Percentiles rank a stretch among this genome's conserved stretches.
Evolutionary conservation across 1,140 invertebrate genomes (phyloP).

Genomic region (Melanaphis sacchari): DNA sequence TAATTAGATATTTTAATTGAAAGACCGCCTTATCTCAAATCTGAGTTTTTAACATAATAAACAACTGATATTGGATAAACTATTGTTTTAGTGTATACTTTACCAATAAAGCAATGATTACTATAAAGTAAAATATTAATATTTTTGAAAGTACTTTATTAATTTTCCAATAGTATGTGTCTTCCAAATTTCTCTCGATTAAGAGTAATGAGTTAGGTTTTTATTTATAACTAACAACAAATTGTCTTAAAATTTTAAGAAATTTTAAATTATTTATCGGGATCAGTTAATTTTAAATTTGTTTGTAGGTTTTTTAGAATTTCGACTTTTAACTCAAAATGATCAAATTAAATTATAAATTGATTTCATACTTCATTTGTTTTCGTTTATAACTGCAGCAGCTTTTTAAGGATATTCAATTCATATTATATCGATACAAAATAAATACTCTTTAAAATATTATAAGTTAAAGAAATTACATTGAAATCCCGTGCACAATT

Average conservation of each 20-base stretch:
- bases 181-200: background rate
- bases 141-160: background rate
- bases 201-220: background rate
- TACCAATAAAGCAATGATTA: background rate
- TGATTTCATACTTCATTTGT: background rate
- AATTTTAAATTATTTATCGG: background rate
- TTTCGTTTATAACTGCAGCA: background rate
- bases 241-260: background rate
- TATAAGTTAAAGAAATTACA: background rate
- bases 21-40: background rate
- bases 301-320: background rate
- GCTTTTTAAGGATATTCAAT: background rate
- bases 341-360: background rate
- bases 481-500: background rate
- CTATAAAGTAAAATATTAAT: background rate
- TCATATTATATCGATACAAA: background rate
- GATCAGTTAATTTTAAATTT: background rate
- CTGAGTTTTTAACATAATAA: background rate
- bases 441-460: background rate
- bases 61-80: background rate
- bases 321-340: background rate
- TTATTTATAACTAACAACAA: background rate
- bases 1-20: background rate
- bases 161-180: too few relatives aligned
- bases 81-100: background rate